Evolutionary conservation across 2,888 invertebrate genomes (phyloP).

Genomic region (Apantesis nais): DNA sequence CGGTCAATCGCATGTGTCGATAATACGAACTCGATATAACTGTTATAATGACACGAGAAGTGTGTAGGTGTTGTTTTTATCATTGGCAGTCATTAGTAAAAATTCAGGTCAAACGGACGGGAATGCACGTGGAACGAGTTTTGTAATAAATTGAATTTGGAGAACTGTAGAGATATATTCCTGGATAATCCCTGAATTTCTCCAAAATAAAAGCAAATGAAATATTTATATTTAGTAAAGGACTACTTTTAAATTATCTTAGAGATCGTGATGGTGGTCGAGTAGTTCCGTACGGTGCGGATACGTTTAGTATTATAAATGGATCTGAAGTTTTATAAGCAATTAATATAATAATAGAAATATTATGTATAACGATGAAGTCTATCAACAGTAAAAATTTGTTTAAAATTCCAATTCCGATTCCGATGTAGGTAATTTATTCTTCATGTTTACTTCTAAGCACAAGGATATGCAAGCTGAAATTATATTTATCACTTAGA

Average conservation of each 20-base stretch:
- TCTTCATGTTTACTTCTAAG: too few relatives aligned
- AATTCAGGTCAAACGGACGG: conserved; percentile 33
- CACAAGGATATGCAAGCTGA: too few relatives aligned
- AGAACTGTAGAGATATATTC: background rate
- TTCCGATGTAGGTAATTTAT: too few relatives aligned
- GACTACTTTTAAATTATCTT: conserved; percentile 38
- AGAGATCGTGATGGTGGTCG: too few relatives aligned
- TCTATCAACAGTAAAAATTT: too few relatives aligned
- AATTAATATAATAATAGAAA: too few relatives aligned
- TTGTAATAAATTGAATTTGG: background rate
- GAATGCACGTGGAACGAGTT: background rate
- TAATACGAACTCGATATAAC: conserved; percentile 45
- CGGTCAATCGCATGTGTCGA: conserved; percentile 46
- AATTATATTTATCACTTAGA: too few relatives aligned
- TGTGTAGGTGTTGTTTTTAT: conserved; percentile 36
- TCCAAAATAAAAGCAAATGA: background rate
- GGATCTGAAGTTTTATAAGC: background rate
- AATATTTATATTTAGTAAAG: conserved; percentile 16
- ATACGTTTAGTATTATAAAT: conserved; percentile 21
- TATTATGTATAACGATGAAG: too few relatives aligned
- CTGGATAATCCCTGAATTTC: background rate
- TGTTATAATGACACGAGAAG: conserved; percentile 20
- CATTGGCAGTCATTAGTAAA: conserved; percentile 43
- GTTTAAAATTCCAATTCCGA: too few relatives aligned
- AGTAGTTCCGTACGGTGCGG: conserved; percentile 22